Evolutionary conservation across 2,888 invertebrate species (phyloP).

Genomic region (Lacanobia oleracea): DNA sequence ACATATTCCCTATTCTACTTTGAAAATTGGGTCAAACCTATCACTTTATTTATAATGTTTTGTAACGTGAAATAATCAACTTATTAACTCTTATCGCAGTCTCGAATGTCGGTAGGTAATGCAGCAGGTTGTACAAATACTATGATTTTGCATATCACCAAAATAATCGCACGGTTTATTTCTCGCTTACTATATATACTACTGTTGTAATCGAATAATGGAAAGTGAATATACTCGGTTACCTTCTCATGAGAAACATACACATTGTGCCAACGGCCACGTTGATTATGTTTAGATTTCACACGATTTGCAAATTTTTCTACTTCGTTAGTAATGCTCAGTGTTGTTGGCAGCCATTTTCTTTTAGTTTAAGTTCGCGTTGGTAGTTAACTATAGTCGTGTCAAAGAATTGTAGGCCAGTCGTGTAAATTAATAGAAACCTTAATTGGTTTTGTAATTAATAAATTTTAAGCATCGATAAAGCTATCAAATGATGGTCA

Average conservation of each 20-base stretch:
- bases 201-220: slow-evolving; percentile 66
- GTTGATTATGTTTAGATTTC: slow-evolving; percentile 59
- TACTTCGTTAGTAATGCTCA: slow-evolving; percentile 43
- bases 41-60: slow-evolving; percentile 2
- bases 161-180: slow-evolving; percentile 62
- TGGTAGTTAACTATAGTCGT: not conserved
- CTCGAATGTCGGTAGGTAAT: slow-evolving; percentile 28
- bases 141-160: slow-evolving; percentile 61
- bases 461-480: slow-evolving; percentile 11
- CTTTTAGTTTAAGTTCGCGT: not conserved
- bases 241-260: slow-evolving; percentile 70
- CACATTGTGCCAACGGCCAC: slow-evolving; percentile 57
- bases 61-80: slow-evolving; percentile 33
- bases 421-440: slow-evolving; percentile 18
- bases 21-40: not conserved
- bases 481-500: slow-evolving; percentile 4
- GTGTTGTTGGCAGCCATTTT: slow-evolving; percentile 11
- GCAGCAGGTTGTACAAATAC: slow-evolving; percentile 50
- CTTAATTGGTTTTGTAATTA: slow-evolving; percentile 27
- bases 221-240: slow-evolving; percentile 66
- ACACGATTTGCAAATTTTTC: slow-evolving; percentile 54
- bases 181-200: slow-evolving; percentile 38
- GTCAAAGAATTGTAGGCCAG: slow-evolving; percentile 8
- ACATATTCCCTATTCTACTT: no score
- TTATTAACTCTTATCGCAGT: slow-evolving; percentile 44